Conservation (phyloP, 1,140 invertebrate genomes). For the Mamestra configurata region DNA sequence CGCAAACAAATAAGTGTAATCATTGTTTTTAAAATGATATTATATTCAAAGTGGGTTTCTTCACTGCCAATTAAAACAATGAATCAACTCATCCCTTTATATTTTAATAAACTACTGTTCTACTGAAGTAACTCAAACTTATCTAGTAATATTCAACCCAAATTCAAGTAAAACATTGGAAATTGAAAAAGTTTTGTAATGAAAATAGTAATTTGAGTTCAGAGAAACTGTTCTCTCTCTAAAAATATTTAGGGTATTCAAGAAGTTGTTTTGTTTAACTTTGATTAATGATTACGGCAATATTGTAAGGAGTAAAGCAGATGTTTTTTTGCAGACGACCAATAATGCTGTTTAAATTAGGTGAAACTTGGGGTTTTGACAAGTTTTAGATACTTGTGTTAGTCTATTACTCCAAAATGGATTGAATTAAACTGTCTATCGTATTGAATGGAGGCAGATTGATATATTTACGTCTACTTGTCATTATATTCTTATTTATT, state of each 20-base stretch:
- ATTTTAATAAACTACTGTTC: not conserved
- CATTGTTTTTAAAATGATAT: not conserved
- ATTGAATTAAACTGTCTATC: too few species aligned
- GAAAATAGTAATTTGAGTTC: slow-evolving; percentile 37
- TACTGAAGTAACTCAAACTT: not conserved
- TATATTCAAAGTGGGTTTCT: not conserved
- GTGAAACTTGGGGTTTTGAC: too few species aligned
- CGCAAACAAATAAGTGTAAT: not conserved
- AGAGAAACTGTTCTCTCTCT: not conserved
- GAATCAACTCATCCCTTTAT: not conserved
- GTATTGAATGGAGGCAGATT: too few species aligned
- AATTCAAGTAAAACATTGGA: slow-evolving; percentile 23
- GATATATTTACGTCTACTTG: too few species aligned
- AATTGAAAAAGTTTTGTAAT: slow-evolving; percentile 37
- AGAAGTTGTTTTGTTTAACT: slow-evolving; percentile 1
- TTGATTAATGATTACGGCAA: not conserved
- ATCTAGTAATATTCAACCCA: not conserved
- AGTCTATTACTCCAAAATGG: too few species aligned
- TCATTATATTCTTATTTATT: too few species aligned
- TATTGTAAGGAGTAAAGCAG: not conserved
- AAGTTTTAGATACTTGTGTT: too few species aligned
- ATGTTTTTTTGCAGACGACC: not conserved
- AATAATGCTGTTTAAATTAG: not conserved
- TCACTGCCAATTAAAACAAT: not conserved
- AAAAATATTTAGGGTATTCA: slow-evolving; percentile 19